Conservation (phyloP, 1,140 invertebrate species). For the Pararge aegeria region DNA sequence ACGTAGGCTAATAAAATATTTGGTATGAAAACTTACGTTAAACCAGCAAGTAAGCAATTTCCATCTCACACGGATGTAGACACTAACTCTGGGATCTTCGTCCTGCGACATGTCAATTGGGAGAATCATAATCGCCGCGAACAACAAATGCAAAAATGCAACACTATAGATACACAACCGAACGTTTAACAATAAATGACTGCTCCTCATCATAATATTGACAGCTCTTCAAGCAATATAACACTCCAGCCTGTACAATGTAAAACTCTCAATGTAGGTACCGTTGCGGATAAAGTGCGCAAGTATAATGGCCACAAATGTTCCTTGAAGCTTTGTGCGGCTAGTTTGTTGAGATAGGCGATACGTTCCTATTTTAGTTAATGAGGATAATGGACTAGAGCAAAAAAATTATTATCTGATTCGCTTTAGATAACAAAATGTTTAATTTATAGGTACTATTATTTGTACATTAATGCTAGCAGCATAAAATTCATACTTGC, state of each 20-base stretch:
- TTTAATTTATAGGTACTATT: no score
- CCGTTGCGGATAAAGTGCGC: not conserved
- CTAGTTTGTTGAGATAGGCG: not conserved
- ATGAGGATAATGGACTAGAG: no score
- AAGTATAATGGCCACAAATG: not conserved
- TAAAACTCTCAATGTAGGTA: not conserved
- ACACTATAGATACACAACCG: slow-evolving; percentile 34
- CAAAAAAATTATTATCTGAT: no score
- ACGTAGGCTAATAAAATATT: no score
- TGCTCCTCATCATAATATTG: slow-evolving; percentile 21
- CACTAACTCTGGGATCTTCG: slow-evolving; percentile 37
- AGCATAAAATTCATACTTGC: no score
- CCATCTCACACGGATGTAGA: slow-evolving; percentile 38
- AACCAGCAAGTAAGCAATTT: slow-evolving; percentile 50
- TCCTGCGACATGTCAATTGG: slow-evolving; percentile 43
- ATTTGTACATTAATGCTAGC: no score
- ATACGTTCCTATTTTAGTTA: not conserved
- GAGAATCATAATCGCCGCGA: slow-evolving; percentile 32
- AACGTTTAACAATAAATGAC: slow-evolving; percentile 28
- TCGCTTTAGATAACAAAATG: no score
- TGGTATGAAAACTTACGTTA: slow-evolving; percentile 38
- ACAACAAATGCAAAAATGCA: slow-evolving; percentile 36
- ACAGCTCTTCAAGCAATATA: not conserved
- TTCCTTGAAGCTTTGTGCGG: not conserved
- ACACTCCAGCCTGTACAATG: not conserved